Base-by-base conservation (phyloP, 2,797 vertebrate genomes). In the Hipposideros larvatus region DNA sequence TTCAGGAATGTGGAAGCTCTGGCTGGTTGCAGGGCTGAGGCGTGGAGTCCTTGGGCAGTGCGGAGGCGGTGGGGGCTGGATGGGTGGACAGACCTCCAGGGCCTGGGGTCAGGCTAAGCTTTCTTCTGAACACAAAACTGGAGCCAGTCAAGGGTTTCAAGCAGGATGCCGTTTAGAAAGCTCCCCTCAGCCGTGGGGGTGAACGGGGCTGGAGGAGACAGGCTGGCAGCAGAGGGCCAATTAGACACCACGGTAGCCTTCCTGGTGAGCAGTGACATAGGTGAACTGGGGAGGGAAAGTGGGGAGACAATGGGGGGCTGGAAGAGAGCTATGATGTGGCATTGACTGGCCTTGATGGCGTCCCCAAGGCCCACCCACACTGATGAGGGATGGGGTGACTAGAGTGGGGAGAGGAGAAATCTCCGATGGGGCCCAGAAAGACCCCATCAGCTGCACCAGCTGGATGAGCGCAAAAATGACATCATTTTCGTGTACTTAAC, bases 401-500 rank as follows among this genome's bases (percentile, higher is more conserved):
- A 8, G 63, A 31, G 11, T 14, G 26, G 14, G 21, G 78, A 78
- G n/a, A 34, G 10, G n/a, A 93, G 48, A 48, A 59, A 13, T 34
- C 51, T 65, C 51, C 2, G 7, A 26, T 9, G 37, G 66, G 73
- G 46, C 82, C 73, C 43, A 43, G 41, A 74, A 85, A 94, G 70
- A 82, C n/a, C 59, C 68, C 0, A 0, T 41, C 13, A 11, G 51
- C 63, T 24, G 53, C 0, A 21, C 53, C 93, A 82, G 82, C 86
- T 87, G 78, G 82, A 48, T 22, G 57, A 85, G 93, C 16, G 15
- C 74, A 94, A 57, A 84, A 63, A 80, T 83, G 96, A 92, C 93
- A 71, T 89, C 93, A 93, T 37, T 37, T 95, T 71, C 0, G 31
- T 95, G 94, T 88, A 87, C 85, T 95, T 66, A 90, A 75, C 74